Evolutionary conservation across 2,888 invertebrate genomes (phyloP), one percentile per base, ranked within the genome.

Genomic region (Sarcophaga variegata): DNA sequence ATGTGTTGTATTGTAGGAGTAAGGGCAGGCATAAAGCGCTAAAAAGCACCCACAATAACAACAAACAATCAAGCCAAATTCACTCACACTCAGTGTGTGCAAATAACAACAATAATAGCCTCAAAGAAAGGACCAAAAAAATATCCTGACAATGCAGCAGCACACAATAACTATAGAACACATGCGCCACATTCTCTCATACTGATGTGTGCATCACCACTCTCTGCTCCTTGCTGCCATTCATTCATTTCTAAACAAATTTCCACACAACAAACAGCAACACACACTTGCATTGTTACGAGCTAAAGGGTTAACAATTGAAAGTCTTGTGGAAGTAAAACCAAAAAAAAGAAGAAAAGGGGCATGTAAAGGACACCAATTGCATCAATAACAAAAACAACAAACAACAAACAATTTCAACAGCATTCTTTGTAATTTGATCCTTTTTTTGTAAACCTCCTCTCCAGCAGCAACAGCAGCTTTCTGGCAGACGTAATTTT

Each of bases 351-450:
- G 6, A n/a, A 67, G 45, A 77, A 69, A 74, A 37, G 45, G 70
- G 78, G 81, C 78, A 76, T 76, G 81, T 59, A 84, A 81, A 79
- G 87, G 76, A 84, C 78, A 81, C 84, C 87, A 87, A 84, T 86
- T 87, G 84, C 84, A 84, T 84, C 79, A 71, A 71, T 69, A 80
- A 59, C 59, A 83, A 74, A 59, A 70, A 27, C 69, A 22, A 22
- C 22, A 25, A 25, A 25, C 27, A 27, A 27, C 27, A 27, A 27
- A 27, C 27, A 27, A 27, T 27, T 74, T 67, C 62, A 74, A 60
- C 85, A 83, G 80, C 84, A 84, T 87, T 75, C 81, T 67, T 63
- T 87, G 87, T 84, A 87, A 87, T 87, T 87, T 87, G 84, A 87
- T 87, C 75, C 84, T 69, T 71, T 86, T 78, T 67, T 67, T 27